Evolutionary conservation across 2,888 invertebrate genomes (phyloP).

Genomic region (Hydrotaea cyrtoneurina): DNA sequence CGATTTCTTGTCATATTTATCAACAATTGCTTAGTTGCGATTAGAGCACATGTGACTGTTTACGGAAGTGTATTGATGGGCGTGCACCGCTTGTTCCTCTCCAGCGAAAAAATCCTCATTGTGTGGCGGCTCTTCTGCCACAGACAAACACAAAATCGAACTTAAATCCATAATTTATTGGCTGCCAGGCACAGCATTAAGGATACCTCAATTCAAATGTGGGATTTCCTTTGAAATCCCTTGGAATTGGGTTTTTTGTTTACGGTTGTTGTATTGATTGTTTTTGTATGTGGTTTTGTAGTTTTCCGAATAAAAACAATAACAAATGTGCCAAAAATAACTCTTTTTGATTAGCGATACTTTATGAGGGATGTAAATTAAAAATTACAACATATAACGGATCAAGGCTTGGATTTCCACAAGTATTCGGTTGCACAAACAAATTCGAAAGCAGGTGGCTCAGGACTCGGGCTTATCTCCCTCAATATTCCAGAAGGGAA

Average conservation of each 20-base stretch:
- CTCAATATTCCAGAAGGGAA: too few relatives aligned
- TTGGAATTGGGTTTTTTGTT: neutral
- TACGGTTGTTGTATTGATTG: neutral
- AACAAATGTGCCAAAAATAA: too few relatives aligned
- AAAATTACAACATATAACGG: too few relatives aligned
- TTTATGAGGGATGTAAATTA: too few relatives aligned
- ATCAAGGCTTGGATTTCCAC: too few relatives aligned
- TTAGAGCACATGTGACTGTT: slow-evolving; percentile 24
- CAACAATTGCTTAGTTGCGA: slow-evolving; percentile 49
- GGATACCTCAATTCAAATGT: slow-evolving; percentile 8
- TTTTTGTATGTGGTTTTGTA: neutral
- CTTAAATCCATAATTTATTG: slow-evolving; percentile 49
- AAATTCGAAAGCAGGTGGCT: too few relatives aligned
- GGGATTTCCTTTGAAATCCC: slow-evolving; percentile 10
- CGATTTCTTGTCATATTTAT: slow-evolving; percentile 36
- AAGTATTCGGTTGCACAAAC: too few relatives aligned
- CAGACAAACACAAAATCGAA: too few relatives aligned
- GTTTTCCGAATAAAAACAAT: too few relatives aligned
- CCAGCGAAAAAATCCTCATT: neutral
- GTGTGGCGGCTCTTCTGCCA: slow-evolving; percentile 2
- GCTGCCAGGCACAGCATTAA: neutral
- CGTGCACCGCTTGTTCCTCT: neutral
- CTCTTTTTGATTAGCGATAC: too few relatives aligned
- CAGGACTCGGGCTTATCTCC: too few relatives aligned
- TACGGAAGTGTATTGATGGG: neutral